Evolutionary conservation across 2,113 vertebrate genomes (phyloP), one percentile per base, ranked within the genome.

Genomic region (Lipophrys pholis): DNA sequence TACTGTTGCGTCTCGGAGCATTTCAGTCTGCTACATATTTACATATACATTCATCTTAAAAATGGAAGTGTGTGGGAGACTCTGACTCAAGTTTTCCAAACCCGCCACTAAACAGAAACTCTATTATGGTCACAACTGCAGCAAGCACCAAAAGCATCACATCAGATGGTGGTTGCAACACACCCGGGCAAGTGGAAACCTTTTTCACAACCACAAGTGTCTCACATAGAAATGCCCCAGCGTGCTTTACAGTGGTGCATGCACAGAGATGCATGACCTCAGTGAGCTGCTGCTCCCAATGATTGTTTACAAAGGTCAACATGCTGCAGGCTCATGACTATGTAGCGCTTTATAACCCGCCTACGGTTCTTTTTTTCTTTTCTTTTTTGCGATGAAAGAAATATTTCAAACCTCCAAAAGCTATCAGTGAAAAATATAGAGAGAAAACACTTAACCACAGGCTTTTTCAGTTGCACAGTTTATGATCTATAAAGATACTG

Each of bases 11-110:
- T 65, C 65, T 70, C n/a, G 39, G 51, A 15, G 78, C 45, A 71
- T 55, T 6, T 30, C 21, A 30, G 21, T 16, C 38, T 52, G 46
- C 49, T 30, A 30, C 35, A 61, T 57, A 70, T 76, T 40, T 74
- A 60, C 69, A 61, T 42, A 45, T 56, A 53, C 51, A 45, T 39
- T 82, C 43, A 51, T 76, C 39, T 67, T 21, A 2, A n/a, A 21
- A 76, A 65, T 76, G 76, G 87, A 70, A 86, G 59, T 84, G 85
- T 55, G 89, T 87, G 82, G 82, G 89, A 73, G 83, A 76, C 11
- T 45, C 56, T 59, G 45, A 76, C 46, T 58, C 38, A 17, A 42
- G 17, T n/a, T 73, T 53, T 67, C 65, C 66, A 80, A 82, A 83
- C 74, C 76, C 73, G 70, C 76, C 80, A 81, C 69, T 56, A 66